Base-by-base conservation (phyloP, 2,888 invertebrate genomes). In the Drosophila hamatofila region DNA sequence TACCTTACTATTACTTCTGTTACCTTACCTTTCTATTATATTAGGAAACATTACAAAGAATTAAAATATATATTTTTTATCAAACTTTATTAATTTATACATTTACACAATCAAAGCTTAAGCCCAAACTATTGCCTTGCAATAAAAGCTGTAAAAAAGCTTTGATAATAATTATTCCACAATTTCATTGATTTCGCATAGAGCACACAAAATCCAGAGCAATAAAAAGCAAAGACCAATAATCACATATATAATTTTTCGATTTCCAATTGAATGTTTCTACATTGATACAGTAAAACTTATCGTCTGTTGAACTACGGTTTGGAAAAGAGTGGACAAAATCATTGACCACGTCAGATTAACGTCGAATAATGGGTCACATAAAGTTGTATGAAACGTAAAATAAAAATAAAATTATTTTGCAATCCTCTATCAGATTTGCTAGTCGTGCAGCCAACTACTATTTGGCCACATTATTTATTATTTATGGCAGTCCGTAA, bases 231-330 rank as follows among this genome's bases (percentile, higher is more conserved):
- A 72, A 56, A 56, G 33, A 16, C 59, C 12, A 16, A 11, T 6
- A 58, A 23, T 8, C 4, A n/a, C 11, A 27, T 52, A 25, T n/a
- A 46, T 27, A 11, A 2, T 7, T 23, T 7, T 21, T 7, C 7
- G 2, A 6, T 12, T 44, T 44, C 14, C 44, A 23, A 14, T 23
- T 14, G 21, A 44, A 21, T 42, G 21, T 27, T 2, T 7, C 27
- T 7, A 16, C 2, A 54, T 30, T 65, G n/a, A 35, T 35, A 46
- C 14, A 18, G 27, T 58, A 3, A 30, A 61, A 2, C 46, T 56
- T 66, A 57, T 74, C 67, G 67, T 67, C 11, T 62, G 2, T 67
- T 73, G 57, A 73, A 73, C 52, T n/a, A 5, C 25, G 11, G 6
- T 5, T 27, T 25, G 25, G 25, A n/a, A 25, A n/a, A 48, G 25